phyloP scores from a whole-genome alignment of 64 coral and sea anemone genomes.

The Acropora tenuis region DNA sequence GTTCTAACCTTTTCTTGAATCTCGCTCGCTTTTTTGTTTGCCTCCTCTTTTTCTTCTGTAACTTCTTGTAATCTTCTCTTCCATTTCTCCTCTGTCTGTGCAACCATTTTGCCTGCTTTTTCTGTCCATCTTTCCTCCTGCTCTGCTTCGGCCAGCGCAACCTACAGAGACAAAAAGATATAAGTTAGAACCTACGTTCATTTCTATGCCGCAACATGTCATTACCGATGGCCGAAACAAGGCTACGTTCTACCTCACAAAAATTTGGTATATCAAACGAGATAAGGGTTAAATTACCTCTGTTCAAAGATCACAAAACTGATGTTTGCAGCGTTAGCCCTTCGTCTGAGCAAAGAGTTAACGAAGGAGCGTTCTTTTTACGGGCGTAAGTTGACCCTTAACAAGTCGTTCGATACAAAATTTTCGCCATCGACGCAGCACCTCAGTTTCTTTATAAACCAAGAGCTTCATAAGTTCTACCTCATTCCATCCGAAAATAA shows the following conservation, averaged over 20 bases:
- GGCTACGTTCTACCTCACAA: not conserved
- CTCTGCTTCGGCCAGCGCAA: constrained; percentile 77
- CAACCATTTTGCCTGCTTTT: constrained; percentile 90
- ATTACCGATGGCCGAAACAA: too few relatives aligned
- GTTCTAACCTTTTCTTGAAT: constrained; percentile 83
- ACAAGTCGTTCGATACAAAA: too few relatives aligned
- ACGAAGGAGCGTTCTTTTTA: too few relatives aligned
- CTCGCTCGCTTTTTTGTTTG: constrained; percentile 58
- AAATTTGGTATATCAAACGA: not conserved
- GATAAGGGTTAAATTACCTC: not conserved
- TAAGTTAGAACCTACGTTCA: not conserved
- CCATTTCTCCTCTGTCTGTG: constrained; percentile 90
- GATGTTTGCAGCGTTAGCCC: too few relatives aligned
- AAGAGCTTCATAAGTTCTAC: too few relatives aligned
- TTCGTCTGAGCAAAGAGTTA: too few relatives aligned
- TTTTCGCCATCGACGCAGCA: too few relatives aligned
- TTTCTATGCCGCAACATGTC: not conserved
- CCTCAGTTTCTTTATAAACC: too few relatives aligned
- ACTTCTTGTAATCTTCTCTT: constrained; percentile 89
- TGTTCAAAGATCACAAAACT: not conserved
- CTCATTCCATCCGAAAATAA: too few relatives aligned
- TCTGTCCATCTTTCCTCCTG: constrained; percentile 88
- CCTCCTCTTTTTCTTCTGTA: constrained; percentile 79
- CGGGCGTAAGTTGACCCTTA: too few relatives aligned
- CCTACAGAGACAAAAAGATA: constrained; percentile 39